Evolutionary conservation across 1,140 invertebrate species (phyloP).

Genomic region (Nephila pilipes): DNA sequence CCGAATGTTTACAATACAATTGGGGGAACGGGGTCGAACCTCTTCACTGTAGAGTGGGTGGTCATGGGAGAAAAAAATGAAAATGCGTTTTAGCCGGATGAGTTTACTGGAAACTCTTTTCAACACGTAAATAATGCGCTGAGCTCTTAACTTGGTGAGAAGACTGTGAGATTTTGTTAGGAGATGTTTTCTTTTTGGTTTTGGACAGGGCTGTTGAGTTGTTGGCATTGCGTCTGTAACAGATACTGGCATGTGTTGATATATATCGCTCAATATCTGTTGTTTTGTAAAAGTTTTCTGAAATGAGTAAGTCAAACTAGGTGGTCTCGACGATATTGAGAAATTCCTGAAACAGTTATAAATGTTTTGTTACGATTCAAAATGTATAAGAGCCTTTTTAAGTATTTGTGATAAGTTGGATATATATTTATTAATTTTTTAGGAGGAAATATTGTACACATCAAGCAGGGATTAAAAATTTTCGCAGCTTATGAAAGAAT

Average conservation of each 20-base stretch:
- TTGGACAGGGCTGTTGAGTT: not conserved
- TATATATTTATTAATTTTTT: too few species aligned
- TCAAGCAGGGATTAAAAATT: too few species aligned
- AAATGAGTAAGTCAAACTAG: not conserved
- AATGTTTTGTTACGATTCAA: too few species aligned
- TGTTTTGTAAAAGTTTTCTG: not conserved
- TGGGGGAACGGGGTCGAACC: conserved; percentile 27
- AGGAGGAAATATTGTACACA: too few species aligned
- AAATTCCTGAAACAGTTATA: too few species aligned
- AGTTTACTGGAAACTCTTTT: conserved; percentile 17
- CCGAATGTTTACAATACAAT: conserved; percentile 59
- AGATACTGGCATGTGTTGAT: not conserved
- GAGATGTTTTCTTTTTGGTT: not conserved
- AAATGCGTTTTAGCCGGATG: not conserved
- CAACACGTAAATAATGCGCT: conserved; percentile 32
- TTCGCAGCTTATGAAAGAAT: too few species aligned
- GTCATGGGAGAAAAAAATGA: not conserved
- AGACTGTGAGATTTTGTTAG: not conserved
- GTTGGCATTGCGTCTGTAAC: not conserved
- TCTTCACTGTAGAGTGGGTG: not conserved
- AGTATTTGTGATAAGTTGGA: too few species aligned
- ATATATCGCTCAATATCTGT: not conserved
- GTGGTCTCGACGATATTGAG: not conserved
- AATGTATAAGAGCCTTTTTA: too few species aligned
- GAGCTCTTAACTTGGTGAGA: conserved; percentile 47